Evolutionary conservation across 1,140 invertebrate genomes (phyloP), one percentile per base, ranked within the genome.

Genomic region (Venustaconcha ellipsiformis): DNA sequence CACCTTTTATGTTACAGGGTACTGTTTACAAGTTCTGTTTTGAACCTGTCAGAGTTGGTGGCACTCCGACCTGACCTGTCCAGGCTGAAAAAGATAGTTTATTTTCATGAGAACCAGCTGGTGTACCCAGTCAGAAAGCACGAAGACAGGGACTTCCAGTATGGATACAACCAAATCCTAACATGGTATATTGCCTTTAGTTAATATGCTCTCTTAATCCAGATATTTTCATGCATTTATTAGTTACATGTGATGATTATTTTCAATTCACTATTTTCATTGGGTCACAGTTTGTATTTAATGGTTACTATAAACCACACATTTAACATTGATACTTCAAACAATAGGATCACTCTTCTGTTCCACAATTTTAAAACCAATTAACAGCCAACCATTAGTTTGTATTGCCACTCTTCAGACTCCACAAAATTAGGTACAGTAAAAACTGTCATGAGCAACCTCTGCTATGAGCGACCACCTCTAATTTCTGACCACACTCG

Each of bases 101-200:
- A 95, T 84, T 95, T 95, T 83, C 94, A 95, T 88, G 94, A 95
- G 89, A 95, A 95, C 86, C 94, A 95, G 87, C 86, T 95, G 37
- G 89, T 93, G 0, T 95, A 95, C 90, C 94, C 94, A 2, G 92
- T 94, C 14, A 88, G 91, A 74, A 91, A 93, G 72, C 90, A 92
- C 4, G 91, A 93, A 74, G 91, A 94, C 57, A 88, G 94, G 79
- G 94, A 95, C 84, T 94, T 94, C 80, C 94, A 95, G 84, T 95
- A 93, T 90, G 94, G 94, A 1, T 94, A 94, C 69, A 95, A 95
- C 90, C 94, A 95, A 88, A 94, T 95, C 67, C 86, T 94, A 23
- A 92, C 94, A 59, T 92, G 93, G 94, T 94, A 90, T 84, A 87
- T 83, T 23, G 56, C 2, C 17, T 23, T 18, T 5, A 13, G 26